These are phyloP conservation scores for Channa argus DNA, from an alignment of 2,113 vertebrate species.

Conservation along the genomic window DNA sequence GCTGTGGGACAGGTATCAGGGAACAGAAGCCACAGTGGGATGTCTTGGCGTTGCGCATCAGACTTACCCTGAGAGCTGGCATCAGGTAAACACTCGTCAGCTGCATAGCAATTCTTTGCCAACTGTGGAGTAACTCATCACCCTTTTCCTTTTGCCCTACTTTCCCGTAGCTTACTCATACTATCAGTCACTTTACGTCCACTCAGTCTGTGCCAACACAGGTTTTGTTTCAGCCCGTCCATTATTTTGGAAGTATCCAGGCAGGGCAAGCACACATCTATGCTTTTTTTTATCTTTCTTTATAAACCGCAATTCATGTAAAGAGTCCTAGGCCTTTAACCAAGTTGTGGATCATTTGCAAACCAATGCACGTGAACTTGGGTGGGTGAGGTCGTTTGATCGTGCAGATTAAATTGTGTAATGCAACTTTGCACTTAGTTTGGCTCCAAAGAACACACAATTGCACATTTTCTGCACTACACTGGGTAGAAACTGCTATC, in stretches of 20 bases:
- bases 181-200: slow-evolving; percentile 7
- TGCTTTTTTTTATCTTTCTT: too few relatives aligned
- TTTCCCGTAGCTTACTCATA: background rate
- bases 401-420: too few relatives aligned
- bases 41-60: slow-evolving; percentile 24
- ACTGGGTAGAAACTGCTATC: too few relatives aligned
- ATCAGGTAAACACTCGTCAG: slow-evolving; percentile 33
- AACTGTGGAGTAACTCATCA: slow-evolving; percentile 38
- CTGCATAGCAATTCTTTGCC: slow-evolving; percentile 23
- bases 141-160: slow-evolving; percentile 10
- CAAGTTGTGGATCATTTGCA: too few relatives aligned
- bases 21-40: slow-evolving; percentile 34
- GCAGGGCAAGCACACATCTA: background rate
- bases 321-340: too few relatives aligned
- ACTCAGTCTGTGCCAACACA: background rate
- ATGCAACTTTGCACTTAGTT: too few relatives aligned
- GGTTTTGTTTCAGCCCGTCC: slow-evolving; percentile 11
- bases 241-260: background rate
- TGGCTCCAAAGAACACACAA: too few relatives aligned
- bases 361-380: background rate
- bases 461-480: too few relatives aligned
- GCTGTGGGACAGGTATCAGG: slow-evolving; percentile 54
- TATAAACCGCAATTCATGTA: too few relatives aligned
- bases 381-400: too few relatives aligned
- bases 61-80: slow-evolving; percentile 41